Base-by-base conservation (phyloP, 2,797 vertebrate species). In the Bucorvus abyssinicus region DNA sequence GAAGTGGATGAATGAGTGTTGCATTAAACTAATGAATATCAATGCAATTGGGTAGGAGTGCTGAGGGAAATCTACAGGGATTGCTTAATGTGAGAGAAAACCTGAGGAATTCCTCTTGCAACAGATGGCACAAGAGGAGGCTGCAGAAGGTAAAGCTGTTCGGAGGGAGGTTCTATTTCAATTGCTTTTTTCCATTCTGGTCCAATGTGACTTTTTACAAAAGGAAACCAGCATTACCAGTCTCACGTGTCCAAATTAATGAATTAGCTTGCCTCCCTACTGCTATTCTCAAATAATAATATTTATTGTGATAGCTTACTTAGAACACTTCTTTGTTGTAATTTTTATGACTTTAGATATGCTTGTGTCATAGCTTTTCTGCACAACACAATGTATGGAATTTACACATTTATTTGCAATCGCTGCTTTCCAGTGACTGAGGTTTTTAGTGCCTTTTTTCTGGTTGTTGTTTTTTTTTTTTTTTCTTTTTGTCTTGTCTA, bases 51-150 rank as follows among this genome's bases (percentile, higher is more conserved):
- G 50, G 87, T 84, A 96, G 71, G 93, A 95, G 84, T 78, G 93
- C 23, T 78, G 52, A 85, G 23, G 18, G 40, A 94, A 95, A 67
- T 89, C 90, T 95, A 30, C 19, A 36, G 90, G 74, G 78, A 94
- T 56, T 83, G 53, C 47, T 89, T 84, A 81, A 87, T 7, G 50
- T 69, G 90, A 86, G 61, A 75, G 53, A 83, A 93, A 94, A 93
- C 38, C 61, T 59, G 44, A 94, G 64, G 67, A 94, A 94, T 90
- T 90, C 69, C 67, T 94, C 53, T 77, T 88, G 87, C 87, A 93
- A 94, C 91, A 94, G 81, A 96, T 91, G 87, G 88, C 65, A 95
- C 49, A 82, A 85, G 45, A 80, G 52, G 52, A 87, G 90, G 63
- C 7, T 87, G 67, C 80, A 91, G 92, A 89, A 96, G 60, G 57